Percentiles rank a stretch among this genome's conserved stretches.
phyloP scores from a whole-genome alignment of 2,888 invertebrate species.

The Lysandra bellargus region DNA sequence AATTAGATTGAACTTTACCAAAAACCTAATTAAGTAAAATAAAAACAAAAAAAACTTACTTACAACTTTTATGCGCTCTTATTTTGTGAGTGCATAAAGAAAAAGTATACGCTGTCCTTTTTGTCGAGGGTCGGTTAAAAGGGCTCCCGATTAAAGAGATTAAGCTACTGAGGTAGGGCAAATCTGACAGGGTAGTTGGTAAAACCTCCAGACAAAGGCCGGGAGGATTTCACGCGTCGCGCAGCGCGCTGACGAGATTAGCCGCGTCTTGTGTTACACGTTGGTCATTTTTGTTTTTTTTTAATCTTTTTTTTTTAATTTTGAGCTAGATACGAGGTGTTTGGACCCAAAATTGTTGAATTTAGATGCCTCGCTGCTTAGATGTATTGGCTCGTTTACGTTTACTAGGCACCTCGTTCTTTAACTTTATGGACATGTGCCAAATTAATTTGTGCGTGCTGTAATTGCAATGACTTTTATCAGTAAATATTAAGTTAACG shows the following conservation, averaged over 20 bases:
- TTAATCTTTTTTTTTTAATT: not conserved
- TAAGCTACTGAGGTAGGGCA: constrained; percentile 31
- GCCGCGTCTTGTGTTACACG: constrained; percentile 29
- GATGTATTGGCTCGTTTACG: too few species aligned
- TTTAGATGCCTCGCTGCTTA: not conserved
- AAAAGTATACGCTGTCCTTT: not conserved
- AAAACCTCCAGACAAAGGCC: constrained; percentile 22
- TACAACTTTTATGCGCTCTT: not conserved
- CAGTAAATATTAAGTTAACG: too few species aligned
- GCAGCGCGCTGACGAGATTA: constrained; percentile 30
- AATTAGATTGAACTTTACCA: not conserved
- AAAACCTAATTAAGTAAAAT: not conserved
- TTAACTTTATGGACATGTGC: too few species aligned
- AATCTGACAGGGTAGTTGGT: constrained; percentile 29
- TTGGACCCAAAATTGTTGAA: not conserved
- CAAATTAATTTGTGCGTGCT: too few species aligned
- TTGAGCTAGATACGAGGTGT: not conserved
- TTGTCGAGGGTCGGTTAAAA: constrained; percentile 28
- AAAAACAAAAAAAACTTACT: not conserved
- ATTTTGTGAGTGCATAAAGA: not conserved
- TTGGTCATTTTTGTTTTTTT: constrained; percentile 20
- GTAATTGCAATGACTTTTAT: too few species aligned
- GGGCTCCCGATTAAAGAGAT: constrained; percentile 27
- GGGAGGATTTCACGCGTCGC: constrained; percentile 31
- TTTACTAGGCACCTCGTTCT: too few species aligned